Conservation (phyloP, 2,888 invertebrate genomes). For the Zootermopsis nevadensis region DNA sequence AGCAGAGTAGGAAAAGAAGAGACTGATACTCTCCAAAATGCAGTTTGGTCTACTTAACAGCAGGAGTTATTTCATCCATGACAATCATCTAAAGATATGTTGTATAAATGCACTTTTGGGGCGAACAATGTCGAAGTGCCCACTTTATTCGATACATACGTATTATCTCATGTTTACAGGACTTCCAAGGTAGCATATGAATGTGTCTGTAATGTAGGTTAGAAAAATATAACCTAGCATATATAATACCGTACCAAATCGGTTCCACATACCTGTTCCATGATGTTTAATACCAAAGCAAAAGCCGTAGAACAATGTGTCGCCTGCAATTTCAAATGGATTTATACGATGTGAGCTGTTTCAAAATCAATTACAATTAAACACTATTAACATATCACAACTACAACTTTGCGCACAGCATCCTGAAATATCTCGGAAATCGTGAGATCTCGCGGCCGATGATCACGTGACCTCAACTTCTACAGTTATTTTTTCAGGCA, state of each 20-base stretch:
- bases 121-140: no score
- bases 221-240: slow-evolving; percentile 19
- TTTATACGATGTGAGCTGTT: background rate
- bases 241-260: background rate
- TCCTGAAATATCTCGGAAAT: slow-evolving; percentile 53
- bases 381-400: background rate
- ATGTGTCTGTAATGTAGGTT: slow-evolving; percentile 17
- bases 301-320: no score
- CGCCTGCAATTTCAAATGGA: no score
- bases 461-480: slow-evolving; percentile 66
- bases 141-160: background rate
- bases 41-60: no score
- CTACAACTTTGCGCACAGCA: slow-evolving; percentile 37
- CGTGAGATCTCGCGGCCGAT: slow-evolving; percentile 60
- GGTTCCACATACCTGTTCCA: slow-evolving; percentile 23
- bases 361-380: slow-evolving; percentile 15
- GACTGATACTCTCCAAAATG: no score
- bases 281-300: background rate
- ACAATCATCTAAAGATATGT: no score
- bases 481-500: slow-evolving; percentile 67
- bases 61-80: no score
- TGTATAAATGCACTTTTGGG: no score
- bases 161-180: background rate
- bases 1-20: no score
- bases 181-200: no score